Evolutionary conservation across 2,888 invertebrate genomes (phyloP).

Genomic region (Clivina fossor): DNA sequence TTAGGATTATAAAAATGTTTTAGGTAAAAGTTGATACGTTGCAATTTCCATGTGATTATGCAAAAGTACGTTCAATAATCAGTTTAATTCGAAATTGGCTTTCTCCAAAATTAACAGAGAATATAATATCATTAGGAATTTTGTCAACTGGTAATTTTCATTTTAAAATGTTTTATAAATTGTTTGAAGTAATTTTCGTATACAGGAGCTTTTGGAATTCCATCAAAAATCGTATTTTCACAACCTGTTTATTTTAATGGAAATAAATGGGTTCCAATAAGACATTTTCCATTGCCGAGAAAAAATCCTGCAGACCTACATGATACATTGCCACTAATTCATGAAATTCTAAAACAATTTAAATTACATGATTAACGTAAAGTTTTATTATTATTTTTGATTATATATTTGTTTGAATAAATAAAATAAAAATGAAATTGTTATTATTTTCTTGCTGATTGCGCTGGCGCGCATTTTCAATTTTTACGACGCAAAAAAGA

Average conservation of each 20-base stretch:
- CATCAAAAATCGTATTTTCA: slow-evolving; percentile 58
- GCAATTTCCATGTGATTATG: no score
- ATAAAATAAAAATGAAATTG: background rate
- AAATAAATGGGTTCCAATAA: slow-evolving; percentile 54
- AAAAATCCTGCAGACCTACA: slow-evolving; percentile 35
- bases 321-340: slow-evolving; percentile 31
- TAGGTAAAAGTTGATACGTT: no score
- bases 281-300: slow-evolving; percentile 43
- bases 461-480: slow-evolving; percentile 15
- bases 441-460: background rate
- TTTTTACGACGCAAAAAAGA: slow-evolving; percentile 24
- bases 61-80: slow-evolving; percentile 52
- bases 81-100: slow-evolving; percentile 59
- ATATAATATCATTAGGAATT: slow-evolving; percentile 59
- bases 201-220: slow-evolving; percentile 59
- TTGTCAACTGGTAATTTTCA: slow-evolving; percentile 56
- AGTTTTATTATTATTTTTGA: no score
- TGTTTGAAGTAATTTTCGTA: background rate
- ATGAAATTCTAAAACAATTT: slow-evolving; percentile 26
- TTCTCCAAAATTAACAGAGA: slow-evolving; percentile 49
- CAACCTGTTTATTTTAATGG: slow-evolving; percentile 57
- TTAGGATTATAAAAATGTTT: no score
- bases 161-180: slow-evolving; percentile 1
- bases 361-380: slow-evolving; percentile 2
- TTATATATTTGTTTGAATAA: no score